These are phyloP conservation scores for Drosophila sp. DNA, from an alignment of 1,140 invertebrate species.

Conservation along the genomic window DNA sequence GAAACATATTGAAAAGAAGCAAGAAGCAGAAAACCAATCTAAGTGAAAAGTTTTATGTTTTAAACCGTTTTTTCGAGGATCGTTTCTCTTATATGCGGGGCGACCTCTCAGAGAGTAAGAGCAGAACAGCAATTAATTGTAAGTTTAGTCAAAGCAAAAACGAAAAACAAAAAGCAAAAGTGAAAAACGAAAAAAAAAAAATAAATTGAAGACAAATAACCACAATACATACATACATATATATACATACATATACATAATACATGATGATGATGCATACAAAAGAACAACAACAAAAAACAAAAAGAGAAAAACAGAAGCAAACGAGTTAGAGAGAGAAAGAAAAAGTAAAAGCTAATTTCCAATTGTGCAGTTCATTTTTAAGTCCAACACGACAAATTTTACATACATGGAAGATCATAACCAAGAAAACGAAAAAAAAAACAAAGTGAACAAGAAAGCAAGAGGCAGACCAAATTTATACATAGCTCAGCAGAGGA, in stretches of 20 bases:
- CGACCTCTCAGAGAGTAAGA: conserved; percentile 60
- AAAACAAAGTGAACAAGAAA: conserved; percentile 23
- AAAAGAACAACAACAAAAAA: conserved; percentile 22
- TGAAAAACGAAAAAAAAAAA: conserved; percentile 44
- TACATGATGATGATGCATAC: not conserved
- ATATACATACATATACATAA: not conserved
- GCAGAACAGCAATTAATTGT: conserved; percentile 81
- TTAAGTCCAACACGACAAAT: conserved; percentile 53
- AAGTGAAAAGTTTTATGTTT: conserved; percentile 64
- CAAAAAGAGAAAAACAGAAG: conserved; percentile 21
- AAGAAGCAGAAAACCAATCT: conserved; percentile 48
- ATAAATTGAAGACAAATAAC: conserved; percentile 37
- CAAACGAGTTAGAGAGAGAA: conserved; percentile 9
- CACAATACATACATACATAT: conserved; percentile 11
- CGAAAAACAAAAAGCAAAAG: conserved; percentile 51
- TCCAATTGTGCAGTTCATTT: conserved; percentile 63
- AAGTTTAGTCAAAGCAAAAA: conserved; percentile 80
- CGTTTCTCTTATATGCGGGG: not conserved
- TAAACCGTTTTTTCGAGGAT: conserved; percentile 67
- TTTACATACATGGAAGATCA: conserved; percentile 49
- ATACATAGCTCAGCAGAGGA: conserved; percentile 22
- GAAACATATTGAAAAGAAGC: conserved; percentile 26
- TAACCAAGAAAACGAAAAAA: conserved; percentile 54
- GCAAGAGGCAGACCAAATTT: conserved; percentile 22
- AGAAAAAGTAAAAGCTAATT: conserved; percentile 47